Base-by-base conservation (phyloP, 1,140 invertebrate species). In the Vanessa atalanta region DNA sequence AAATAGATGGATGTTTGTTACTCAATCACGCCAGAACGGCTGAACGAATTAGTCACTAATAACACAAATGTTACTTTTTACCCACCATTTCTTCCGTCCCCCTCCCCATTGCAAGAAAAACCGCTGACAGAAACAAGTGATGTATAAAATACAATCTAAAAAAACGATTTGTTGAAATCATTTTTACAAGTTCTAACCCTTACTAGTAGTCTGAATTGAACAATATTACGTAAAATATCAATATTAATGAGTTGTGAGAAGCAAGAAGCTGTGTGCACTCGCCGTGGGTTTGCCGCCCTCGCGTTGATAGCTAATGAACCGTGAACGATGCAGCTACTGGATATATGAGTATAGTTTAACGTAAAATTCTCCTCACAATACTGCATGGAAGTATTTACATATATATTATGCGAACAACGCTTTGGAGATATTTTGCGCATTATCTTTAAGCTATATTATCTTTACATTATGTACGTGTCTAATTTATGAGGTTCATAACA, bases 261-360 rank as follows among this genome's bases (percentile, higher is more conserved):
- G 75, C 67, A 75, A 72, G 75, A 78, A 72, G 68, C 76, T 74
- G 72, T 79, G 67, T 77, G 76, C 72, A 76, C 69, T 78, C 72
- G 76, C 70, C 72, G 67, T 55, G 60, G 74, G 75, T 73, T 74
- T 64, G 43, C 70, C 61, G 57, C 55, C 51, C 68, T 72, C 72
- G 66, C 77, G 79, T 76, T 81, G 73, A 73, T 78, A 78, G 57
- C 83, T 85, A 85, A 85, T 85, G 83, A 83, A 79, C 79, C 79
- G 82, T 83, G 79, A 85, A 85, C 79, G 75, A 77, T 76, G 79
- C 79, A 79, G 72, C 78, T 77, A 71, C 76, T 75, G 70, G 79
- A 79, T 79, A 82, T 82, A 83, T 79, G 76, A 82, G 76, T 77
- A 78, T 68, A 68, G 55, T 68, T 68, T 47, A 47, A 68, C 37